Evolutionary conservation across 2,888 invertebrate species (phyloP).

Genomic region (Lamellibrachia satsuma): DNA sequence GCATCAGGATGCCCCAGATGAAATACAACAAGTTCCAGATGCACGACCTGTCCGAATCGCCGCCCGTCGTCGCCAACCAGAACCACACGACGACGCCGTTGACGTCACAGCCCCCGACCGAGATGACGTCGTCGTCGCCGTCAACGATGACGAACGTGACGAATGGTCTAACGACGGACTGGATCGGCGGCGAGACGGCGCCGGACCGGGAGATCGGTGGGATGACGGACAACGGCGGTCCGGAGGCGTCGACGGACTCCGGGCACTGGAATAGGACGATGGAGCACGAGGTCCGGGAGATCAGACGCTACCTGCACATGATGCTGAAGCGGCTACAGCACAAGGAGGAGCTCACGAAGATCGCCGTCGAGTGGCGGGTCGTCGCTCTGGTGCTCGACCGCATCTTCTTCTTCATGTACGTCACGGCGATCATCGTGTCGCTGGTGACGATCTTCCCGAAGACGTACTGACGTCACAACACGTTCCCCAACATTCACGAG

Average conservation of each 20-base stretch:
- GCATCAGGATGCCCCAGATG: slow-evolving; percentile 38
- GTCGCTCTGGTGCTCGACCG: slow-evolving; percentile 45
- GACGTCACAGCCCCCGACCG: background rate
- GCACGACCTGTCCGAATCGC: background rate
- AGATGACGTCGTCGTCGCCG: slow-evolving; percentile 9
- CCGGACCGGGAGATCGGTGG: background rate
- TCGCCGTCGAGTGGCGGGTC: slow-evolving; percentile 44
- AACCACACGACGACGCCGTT: background rate
- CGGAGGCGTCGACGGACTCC: background rate
- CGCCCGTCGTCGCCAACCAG: background rate
- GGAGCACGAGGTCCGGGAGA: slow-evolving; percentile 59
- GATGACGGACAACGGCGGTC: background rate
- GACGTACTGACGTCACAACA: background rate
- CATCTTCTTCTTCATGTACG: slow-evolving; percentile 45
- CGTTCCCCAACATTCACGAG: background rate
- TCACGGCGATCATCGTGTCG: slow-evolving; percentile 42
- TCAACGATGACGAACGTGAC: background rate
- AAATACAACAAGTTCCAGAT: slow-evolving; percentile 42
- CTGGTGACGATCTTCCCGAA: slow-evolving; percentile 46
- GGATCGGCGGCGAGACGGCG: background rate
- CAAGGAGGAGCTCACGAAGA: slow-evolving; percentile 41
- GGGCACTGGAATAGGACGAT: slow-evolving; percentile 39
- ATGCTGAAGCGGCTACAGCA: slow-evolving; percentile 50
- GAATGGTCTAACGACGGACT: background rate
- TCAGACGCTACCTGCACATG: slow-evolving; percentile 49